A percentile compares a stretch with the other conserved stretches of the same genome.
phyloP scores from a whole-genome alignment of 1,140 invertebrate genomes.

The Pissodes strobi region DNA sequence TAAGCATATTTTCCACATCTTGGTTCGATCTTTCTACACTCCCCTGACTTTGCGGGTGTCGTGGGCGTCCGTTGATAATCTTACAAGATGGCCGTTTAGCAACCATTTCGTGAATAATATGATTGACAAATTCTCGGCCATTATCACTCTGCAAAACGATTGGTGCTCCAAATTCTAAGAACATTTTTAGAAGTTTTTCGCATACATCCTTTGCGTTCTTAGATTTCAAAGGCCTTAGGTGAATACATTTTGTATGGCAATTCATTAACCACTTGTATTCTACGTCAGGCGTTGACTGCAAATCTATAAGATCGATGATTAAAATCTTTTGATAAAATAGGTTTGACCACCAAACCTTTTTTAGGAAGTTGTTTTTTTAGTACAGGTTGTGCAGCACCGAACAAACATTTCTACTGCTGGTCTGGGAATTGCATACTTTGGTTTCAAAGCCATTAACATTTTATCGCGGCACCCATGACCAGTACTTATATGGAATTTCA shows the following conservation, averaged over 20 bases:
- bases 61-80: neutral
- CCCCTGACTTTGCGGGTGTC: conserved; percentile 40
- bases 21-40: conserved; percentile 23
- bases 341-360: too few relatives aligned
- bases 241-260: conserved; percentile 57
- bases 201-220: conserved; percentile 47
- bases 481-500: too few relatives aligned
- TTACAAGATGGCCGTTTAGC: neutral
- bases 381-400: conserved; percentile 30
- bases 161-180: too few relatives aligned
- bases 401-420: neutral
- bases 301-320: conserved; percentile 47
- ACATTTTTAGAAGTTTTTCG: too few relatives aligned
- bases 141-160: too few relatives aligned
- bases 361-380: too few relatives aligned
- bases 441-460: neutral
- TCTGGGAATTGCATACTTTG: neutral
- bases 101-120: conserved; percentile 1
- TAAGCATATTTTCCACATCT: conserved; percentile 23
- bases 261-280: conserved; percentile 51
- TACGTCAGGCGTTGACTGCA: conserved; percentile 47
- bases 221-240: conserved; percentile 51
- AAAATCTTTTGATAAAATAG: conserved; percentile 30
- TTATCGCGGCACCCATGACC: too few relatives aligned
- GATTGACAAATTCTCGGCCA: conserved; percentile 2